Conservation (phyloP, 2,113 vertebrate genomes). For the Lampris megalopsis region DNA sequence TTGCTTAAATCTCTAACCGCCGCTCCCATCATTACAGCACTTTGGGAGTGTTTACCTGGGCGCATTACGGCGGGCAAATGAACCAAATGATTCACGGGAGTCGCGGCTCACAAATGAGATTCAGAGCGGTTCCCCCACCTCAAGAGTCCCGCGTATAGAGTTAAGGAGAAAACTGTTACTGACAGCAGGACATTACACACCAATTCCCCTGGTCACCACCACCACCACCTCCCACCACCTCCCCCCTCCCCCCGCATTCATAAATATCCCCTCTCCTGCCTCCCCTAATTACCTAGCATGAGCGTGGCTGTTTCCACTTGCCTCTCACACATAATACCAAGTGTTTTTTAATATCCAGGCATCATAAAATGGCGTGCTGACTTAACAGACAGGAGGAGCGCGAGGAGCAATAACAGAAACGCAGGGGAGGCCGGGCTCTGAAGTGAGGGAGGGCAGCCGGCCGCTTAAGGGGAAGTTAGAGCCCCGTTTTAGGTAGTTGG, state of each 20-base stretch:
- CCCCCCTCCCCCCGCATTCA: conserved; percentile 69
- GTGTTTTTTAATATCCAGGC: conserved; percentile 82
- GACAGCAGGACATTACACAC: conserved; percentile 82
- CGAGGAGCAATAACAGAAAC: conserved; percentile 76
- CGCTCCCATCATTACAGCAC: conserved; percentile 33
- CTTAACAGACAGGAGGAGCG: conserved; percentile 81
- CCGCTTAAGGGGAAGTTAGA: conserved; percentile 33
- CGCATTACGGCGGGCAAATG: conserved; percentile 42
- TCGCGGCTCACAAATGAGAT: conserved; percentile 64
- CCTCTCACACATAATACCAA: conserved; percentile 80
- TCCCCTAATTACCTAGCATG: conserved; percentile 81
- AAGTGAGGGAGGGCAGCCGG: conserved; percentile 16
- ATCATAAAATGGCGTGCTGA: conserved; percentile 85
- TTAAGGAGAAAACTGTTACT: conserved; percentile 78
- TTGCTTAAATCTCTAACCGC: conserved; percentile 21
- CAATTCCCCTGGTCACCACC: conserved; percentile 70
- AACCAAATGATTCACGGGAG: conserved; percentile 62
- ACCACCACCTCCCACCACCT: too few species aligned
- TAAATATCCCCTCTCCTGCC: conserved; percentile 78
- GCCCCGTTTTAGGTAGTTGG: neutral
- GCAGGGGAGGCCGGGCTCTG: conserved; percentile 30
- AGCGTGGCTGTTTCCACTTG: conserved; percentile 78
- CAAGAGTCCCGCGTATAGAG: conserved; percentile 64
- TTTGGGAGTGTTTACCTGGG: conserved; percentile 32
- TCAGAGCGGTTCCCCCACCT: conserved; percentile 55